Base-by-base conservation (phyloP, 2,888 invertebrate species). In the Keiferia lycopersicella region DNA sequence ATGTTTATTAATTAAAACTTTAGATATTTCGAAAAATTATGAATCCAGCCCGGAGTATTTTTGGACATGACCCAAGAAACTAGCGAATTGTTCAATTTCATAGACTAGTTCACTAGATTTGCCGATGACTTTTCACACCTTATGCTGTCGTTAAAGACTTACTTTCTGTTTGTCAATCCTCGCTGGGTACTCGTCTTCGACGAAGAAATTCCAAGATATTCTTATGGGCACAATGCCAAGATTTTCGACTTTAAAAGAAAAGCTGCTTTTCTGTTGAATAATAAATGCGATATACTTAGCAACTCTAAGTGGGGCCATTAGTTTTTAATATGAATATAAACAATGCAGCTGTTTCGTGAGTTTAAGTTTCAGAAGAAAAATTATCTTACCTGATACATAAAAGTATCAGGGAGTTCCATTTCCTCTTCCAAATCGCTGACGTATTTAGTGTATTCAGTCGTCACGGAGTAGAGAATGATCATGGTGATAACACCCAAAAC, bases 371-470 rank as follows among this genome's bases (percentile, higher is more conserved):
- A 8, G 10, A 50, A 50, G n/a, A n/a, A n/a, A n/a, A n/a, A n/a
- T n/a, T 50, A 18, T 12, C 7, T 4, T 67, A 89, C 91, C 81
- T 91, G 83, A 72, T 89, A 93, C 73, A 94, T 91, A 68, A 93
- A 92, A 0, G 94, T 94, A 68, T 94, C 93, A 2, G 80, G 80
- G 66, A 94, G 86, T 58, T 73, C 59, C 20, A 91, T 87, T 65
- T 82, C 77, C 57, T 91, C 84, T 2, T 79, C 69, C n/a, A 92
- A 74, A 1, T 80, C 73, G 68, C 92, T 92, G 0, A 68, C 67
- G 69, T 92, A 94, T 71, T 86, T 87, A 0, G 92, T 86, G 69
- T 92, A 93, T 71, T 93, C 93, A 0, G 93, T 92, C 16, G 81
- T 78, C 2, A 89, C 92, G 2, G 90, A 92, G 67, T 93, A 84